These are phyloP conservation scores for Prietella phreatophila DNA, from an alignment of 2,113 vertebrate species.

Conservation along the genomic window DNA sequence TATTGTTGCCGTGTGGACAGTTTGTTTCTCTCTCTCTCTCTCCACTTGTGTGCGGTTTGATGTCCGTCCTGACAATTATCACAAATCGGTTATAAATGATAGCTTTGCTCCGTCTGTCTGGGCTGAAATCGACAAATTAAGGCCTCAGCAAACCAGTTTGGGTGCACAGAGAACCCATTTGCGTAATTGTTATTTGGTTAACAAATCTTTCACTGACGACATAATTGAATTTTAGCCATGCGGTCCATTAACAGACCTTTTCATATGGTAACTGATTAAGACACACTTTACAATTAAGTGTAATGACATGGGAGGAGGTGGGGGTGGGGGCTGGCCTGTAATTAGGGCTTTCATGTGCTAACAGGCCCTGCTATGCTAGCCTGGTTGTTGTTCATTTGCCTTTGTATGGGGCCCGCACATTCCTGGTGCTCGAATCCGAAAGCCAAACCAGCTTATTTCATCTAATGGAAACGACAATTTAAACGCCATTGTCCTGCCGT, in stretches of 20 bases:
- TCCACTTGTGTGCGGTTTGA: background rate
- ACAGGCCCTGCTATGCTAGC: conserved; percentile 86
- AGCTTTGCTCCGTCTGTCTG: background rate
- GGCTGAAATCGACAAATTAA: background rate
- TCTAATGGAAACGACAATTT: conserved; percentile 54
- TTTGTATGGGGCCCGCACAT: conserved; percentile 84
- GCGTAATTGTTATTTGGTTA: conserved; percentile 79
- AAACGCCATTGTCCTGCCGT: conserved; percentile 51
- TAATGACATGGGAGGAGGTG: conserved; percentile 75
- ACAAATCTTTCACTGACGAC: conserved; percentile 78
- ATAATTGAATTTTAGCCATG: conserved; percentile 86
- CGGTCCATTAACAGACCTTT: conserved; percentile 93
- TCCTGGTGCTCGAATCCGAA: conserved; percentile 56
- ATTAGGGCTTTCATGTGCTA: conserved; percentile 95
- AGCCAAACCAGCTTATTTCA: conserved; percentile 45
- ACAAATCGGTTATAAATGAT: conserved; percentile 23
- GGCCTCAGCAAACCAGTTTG: conserved; percentile 50
- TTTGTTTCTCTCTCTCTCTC: no score
- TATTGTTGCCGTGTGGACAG: background rate
- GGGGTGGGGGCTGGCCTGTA: conserved; percentile 72
- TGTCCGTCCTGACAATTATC: background rate
- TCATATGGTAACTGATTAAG: conserved; percentile 94
- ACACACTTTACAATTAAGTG: conserved; percentile 84
- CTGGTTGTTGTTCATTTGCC: conserved; percentile 83
- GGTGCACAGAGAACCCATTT: conserved; percentile 58